phyloP scores from a whole-genome alignment of 92 coral and sea anemone species.

The Epizoanthus fatuus region DNA sequence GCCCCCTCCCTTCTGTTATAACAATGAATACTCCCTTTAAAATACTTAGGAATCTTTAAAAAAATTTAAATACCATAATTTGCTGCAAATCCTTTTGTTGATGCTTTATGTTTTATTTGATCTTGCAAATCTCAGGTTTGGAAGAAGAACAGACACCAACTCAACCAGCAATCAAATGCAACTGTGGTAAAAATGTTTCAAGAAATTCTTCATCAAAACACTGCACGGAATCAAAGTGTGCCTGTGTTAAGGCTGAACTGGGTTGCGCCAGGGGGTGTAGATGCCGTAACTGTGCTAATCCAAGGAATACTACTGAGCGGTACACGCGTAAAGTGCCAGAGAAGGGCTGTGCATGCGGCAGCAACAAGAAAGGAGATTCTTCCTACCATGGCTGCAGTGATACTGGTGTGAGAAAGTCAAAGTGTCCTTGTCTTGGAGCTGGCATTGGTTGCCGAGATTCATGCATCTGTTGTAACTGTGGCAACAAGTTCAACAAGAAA shows the following conservation, averaged over 20 bases:
- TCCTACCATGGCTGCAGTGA: conserved; percentile 35
- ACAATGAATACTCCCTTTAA: too few species aligned
- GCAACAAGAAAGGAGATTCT: conserved; percentile 39
- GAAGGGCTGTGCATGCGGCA: conserved; percentile 48
- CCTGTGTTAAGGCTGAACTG: conserved; percentile 32
- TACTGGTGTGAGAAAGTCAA: conserved; percentile 20
- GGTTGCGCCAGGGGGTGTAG: conserved; percentile 47
- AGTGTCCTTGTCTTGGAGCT: conserved; percentile 48
- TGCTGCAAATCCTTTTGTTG: background rate
- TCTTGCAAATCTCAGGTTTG: background rate
- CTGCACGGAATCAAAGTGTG: conserved; percentile 33
- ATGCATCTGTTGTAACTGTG: conserved; percentile 39
- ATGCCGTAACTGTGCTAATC: conserved; percentile 38
- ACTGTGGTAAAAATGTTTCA: conserved; percentile 33
- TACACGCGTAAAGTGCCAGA: conserved; percentile 5
- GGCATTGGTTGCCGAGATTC: conserved; percentile 32
- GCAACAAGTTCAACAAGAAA: conserved; percentile 33
- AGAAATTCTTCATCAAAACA: background rate
- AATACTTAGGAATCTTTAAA: too few species aligned
- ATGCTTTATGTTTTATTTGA: background rate
- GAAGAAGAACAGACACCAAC: background rate
- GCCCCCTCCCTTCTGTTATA: too few species aligned
- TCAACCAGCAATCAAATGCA: conserved; percentile 7
- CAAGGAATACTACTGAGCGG: conserved; percentile 9
- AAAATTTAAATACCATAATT: too few species aligned